Evolutionary conservation across 1,140 invertebrate species (phyloP), one percentile per base, ranked within the genome.

Genomic region (Cephus cinctus): DNA sequence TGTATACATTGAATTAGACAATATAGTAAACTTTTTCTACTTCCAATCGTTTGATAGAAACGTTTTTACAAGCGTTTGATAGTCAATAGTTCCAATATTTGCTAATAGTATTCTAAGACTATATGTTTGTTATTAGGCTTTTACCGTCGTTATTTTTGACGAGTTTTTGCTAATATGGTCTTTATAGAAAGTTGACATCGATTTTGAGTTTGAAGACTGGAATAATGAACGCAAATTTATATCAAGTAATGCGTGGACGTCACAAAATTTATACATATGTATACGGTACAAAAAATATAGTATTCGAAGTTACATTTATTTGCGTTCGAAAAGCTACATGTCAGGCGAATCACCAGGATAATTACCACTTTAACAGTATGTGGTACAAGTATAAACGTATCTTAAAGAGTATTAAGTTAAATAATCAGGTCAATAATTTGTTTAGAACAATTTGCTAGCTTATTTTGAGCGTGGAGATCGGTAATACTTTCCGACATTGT

Each of bases 381-480:
- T n/a, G n/a, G 14, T 36, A 36, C 8, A 36, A 36, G 19, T 36
- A 15, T 18, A 14, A 11, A 36, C 14, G 34, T 36, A 9, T 36
- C 8, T 15, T 18, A 15, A 14, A 15, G n/a, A 36, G 9, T 2
- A 36, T 15, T 36, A 9, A 8, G 14, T 56, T 53, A 71, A 52
- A 59, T 55, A 47, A 75, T 69, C 27, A 76, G 55, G 58, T 67
- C 59, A 19, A 74, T 67, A 40, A 76, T 73, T 39, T 69, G 59
- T 51, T 71, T 71, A 1, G 69, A 71, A 66, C 73, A 73, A 27
- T 59, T 59, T 3, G 58, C 55, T 12, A 76, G 39, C 47, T 75
- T 75, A 31, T 59, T 64, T 40, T 62, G 51, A 2, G 47, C 27
- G 44, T 32, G 58, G 4, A 46, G 18, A 36, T 56, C 48, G 2